Conservation (phyloP, 2,888 invertebrate species). For the Vannuccia rotundouncinata region DNA sequence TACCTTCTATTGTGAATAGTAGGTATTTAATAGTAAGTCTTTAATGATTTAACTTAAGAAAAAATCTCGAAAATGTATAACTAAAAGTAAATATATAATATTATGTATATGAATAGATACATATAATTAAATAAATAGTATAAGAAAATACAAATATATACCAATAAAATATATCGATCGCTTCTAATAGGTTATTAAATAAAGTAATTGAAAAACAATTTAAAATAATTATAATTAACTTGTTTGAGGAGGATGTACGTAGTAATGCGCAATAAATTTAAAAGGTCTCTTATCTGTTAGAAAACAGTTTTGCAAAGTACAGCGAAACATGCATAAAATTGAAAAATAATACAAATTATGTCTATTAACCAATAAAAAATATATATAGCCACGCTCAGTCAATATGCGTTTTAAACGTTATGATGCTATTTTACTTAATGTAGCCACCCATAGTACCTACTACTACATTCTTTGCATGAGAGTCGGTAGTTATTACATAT, state of each 20-base stretch:
- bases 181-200: not conserved
- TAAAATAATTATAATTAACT: not conserved
- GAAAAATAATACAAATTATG: not conserved
- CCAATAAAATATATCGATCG: too few species aligned
- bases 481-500: not conserved
- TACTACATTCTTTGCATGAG: not conserved
- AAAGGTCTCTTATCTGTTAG: not conserved
- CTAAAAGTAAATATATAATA: too few species aligned
- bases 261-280: not conserved
- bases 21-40: too few species aligned
- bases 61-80: too few species aligned
- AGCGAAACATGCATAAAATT: not conserved
- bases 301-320: not conserved
- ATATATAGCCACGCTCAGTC: not conserved
- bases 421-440: not conserved
- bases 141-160: too few species aligned
- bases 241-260: not conserved
- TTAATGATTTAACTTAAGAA: too few species aligned
- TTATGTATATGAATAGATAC: too few species aligned
- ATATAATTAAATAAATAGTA: too few species aligned
- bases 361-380: not conserved
- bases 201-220: not conserved
- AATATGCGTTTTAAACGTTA: not conserved
- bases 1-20: too few species aligned
- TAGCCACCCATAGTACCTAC: not conserved